These are phyloP conservation scores for Enteromius fasciolatus DNA, from an alignment of 2,797 vertebrate species.

Conservation along the genomic window DNA sequence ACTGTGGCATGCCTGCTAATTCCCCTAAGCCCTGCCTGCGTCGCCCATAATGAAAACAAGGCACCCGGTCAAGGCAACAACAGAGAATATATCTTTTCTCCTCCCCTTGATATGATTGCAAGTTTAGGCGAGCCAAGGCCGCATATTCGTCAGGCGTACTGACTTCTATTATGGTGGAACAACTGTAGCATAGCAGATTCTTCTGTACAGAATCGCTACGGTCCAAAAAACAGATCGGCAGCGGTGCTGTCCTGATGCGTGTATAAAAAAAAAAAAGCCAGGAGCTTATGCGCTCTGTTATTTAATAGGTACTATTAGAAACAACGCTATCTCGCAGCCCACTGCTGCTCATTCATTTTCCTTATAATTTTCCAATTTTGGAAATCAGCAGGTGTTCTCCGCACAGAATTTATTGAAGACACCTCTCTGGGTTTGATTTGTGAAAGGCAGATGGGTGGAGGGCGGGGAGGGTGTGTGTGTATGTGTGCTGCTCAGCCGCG, in stretches of 20 bases:
- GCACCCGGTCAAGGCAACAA: constrained; percentile 49
- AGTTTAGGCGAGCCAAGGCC: constrained; percentile 55
- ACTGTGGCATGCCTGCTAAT: constrained; percentile 33
- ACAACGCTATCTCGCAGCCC: constrained; percentile 59
- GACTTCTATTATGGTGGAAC: constrained; percentile 67
- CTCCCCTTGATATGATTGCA: constrained; percentile 56
- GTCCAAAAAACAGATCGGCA: constrained; percentile 49
- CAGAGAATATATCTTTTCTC: constrained; percentile 39
- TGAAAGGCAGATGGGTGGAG: constrained; percentile 34
- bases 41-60: constrained; percentile 54
- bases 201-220: constrained; percentile 56
- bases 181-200: constrained; percentile 59
- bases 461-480: background rate
- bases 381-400: constrained; percentile 63
- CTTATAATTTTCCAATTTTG: constrained; percentile 62
- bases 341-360: constrained; percentile 59
- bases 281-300: constrained; percentile 58
- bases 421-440: constrained; percentile 54
- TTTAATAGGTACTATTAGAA: constrained; percentile 66
- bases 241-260: constrained; percentile 50
- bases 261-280: constrained; percentile 59
- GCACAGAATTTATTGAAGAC: constrained; percentile 50
- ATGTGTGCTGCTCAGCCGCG: constrained; percentile 8
- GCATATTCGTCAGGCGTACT: constrained; percentile 70
- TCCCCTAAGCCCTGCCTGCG: constrained; percentile 35